phyloP scores from a whole-genome alignment of 2,113 vertebrate species.

The Gambusia affinis region DNA sequence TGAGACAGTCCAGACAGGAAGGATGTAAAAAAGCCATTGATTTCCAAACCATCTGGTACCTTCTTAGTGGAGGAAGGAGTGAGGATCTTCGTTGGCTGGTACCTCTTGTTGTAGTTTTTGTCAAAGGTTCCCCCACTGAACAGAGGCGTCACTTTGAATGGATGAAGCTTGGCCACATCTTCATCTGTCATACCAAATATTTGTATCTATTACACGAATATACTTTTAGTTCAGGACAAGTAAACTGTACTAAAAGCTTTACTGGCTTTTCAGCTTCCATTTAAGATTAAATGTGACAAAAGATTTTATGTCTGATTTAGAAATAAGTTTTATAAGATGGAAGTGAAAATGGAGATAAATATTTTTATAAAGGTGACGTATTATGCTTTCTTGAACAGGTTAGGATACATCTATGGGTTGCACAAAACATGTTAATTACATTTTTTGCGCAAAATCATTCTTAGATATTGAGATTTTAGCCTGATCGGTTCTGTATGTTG shows the following conservation, averaged over 20 bases:
- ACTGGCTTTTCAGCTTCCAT: neutral
- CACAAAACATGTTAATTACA: too few species aligned
- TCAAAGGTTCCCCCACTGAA: slow-evolving; percentile 81
- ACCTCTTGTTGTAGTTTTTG: slow-evolving; percentile 79
- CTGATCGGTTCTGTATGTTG: too few species aligned
- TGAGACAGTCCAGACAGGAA: neutral
- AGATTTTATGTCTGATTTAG: too few species aligned
- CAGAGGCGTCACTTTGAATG: slow-evolving; percentile 71
- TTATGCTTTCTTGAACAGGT: too few species aligned
- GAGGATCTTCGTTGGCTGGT: slow-evolving; percentile 70
- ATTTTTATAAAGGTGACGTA: too few species aligned
- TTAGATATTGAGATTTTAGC: too few species aligned
- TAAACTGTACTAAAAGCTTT: neutral
- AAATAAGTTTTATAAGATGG: too few species aligned
- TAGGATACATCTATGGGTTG: too few species aligned
- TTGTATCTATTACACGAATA: neutral
- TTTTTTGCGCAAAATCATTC: too few species aligned
- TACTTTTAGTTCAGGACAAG: neutral
- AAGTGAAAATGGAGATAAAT: too few species aligned
- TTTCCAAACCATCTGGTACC: slow-evolving; percentile 45
- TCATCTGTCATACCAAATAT: slow-evolving; percentile 32
- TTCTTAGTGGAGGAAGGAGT: slow-evolving; percentile 73
- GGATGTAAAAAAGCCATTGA: rapidly evolving
- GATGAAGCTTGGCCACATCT: slow-evolving; percentile 35
- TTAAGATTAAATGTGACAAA: neutral